Evolutionary conservation across 2,113 vertebrate species (phyloP), one percentile per base, ranked within the genome.

Genomic region (Myanophis thanlyinensis): DNA sequence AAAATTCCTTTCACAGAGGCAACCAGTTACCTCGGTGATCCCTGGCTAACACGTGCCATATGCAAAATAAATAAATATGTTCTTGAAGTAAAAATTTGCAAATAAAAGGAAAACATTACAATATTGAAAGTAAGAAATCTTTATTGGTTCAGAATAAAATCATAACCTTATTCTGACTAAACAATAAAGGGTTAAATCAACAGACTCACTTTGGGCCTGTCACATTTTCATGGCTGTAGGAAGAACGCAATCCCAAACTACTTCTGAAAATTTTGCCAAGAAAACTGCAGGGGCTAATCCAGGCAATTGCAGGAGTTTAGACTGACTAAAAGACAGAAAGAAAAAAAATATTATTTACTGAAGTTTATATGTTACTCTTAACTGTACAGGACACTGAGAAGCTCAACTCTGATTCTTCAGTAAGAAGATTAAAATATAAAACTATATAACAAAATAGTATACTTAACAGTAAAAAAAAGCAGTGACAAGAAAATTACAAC

Each of bases 41-140:
- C n/a, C n/a, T n/a, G n/a, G n/a, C n/a, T n/a, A n/a, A n/a, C n/a
- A n/a, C n/a, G n/a, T n/a, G n/a, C n/a, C n/a, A n/a, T n/a, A n/a
- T n/a, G n/a, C n/a, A n/a, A n/a, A n/a, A n/a, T n/a, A n/a, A n/a
- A n/a, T n/a, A n/a, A n/a, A n/a, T n/a, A n/a, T 47, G 27, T 92
- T 95, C 91, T 93, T 59, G 87, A 67, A 95, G 27, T 90, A 90
- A 96, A 96, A 95, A 94, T 96, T 93, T 93, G 62, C 93, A 94
- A 91, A 86, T 5, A n/a, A 94, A 91, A 94, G 94, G 93, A 93
- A 93, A 93, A 93, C 89, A 49, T 96, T 95, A 93, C 92, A 91
- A 94, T 52, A 13, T 85, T 54, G 18, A 35, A 35, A 44, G 46
- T 52, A 48, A 47, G 56, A 11, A 5, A 89, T 25, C 51, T 89